These are phyloP conservation scores for Parnassius mnemosyne DNA, from an alignment of 2,888 invertebrate species.

Conservation along the genomic window DNA sequence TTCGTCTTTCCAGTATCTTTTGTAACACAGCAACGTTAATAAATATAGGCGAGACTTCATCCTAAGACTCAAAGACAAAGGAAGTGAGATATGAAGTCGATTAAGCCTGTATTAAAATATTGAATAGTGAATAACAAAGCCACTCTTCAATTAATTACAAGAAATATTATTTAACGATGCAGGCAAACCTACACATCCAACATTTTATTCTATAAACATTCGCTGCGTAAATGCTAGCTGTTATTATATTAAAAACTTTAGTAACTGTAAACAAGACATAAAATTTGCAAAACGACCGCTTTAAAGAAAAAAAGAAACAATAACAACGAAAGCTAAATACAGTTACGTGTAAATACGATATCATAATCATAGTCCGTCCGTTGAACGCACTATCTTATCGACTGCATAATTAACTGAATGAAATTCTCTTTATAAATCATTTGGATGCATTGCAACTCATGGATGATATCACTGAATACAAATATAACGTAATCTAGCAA, in stretches of 20 bases:
- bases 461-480: conserved; percentile 34
- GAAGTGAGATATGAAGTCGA: conserved; percentile 25
- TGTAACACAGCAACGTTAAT: conserved; percentile 57
- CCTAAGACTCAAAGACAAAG: conserved; percentile 31
- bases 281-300: not conserved
- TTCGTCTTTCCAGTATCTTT: conserved; percentile 39
- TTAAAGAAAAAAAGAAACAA: conserved; percentile 37
- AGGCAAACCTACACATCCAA: conserved; percentile 3
- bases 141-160: conserved; percentile 6
- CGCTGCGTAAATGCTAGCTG: conserved; percentile 6
- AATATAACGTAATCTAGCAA: conserved; percentile 16
- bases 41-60: conserved; percentile 47
- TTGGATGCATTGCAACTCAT: conserved; percentile 38
- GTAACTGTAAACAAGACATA: not conserved
- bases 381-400: conserved; percentile 49
- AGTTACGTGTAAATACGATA: conserved; percentile 41
- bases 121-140: conserved; percentile 7
- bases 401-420: conserved; percentile 48
- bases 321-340: conserved; percentile 39
- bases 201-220: conserved; percentile 1
- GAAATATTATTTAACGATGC: conserved; percentile 4
- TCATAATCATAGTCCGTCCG: conserved; percentile 42
- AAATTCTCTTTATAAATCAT: conserved; percentile 47
- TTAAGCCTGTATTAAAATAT: conserved; percentile 7
- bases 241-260: conserved; percentile 7